Evolutionary conservation across 2,888 invertebrate species (phyloP).

Genomic region (Aromia moschata): DNA sequence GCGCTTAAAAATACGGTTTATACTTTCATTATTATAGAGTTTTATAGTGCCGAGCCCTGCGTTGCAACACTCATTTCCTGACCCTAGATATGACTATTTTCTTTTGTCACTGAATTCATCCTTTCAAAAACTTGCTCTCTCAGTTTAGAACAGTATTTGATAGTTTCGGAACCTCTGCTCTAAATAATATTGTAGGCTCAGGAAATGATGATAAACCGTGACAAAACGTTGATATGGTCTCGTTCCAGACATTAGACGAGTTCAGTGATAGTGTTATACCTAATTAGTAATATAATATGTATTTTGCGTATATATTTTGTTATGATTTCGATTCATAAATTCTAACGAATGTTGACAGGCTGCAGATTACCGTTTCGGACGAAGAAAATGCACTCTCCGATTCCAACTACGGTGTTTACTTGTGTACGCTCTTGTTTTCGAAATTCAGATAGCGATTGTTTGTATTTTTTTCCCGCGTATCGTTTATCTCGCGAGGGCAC

Average conservation of each 20-base stretch:
- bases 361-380: neutral
- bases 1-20: too few species aligned
- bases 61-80: too few species aligned
- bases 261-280: slow-evolving; percentile 39
- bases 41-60: too few species aligned
- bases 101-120: too few species aligned
- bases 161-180: slow-evolving; percentile 46
- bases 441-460: neutral
- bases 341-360: slow-evolving; percentile 11
- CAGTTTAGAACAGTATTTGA: too few species aligned
- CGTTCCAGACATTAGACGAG: slow-evolving; percentile 49
- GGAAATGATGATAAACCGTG: slow-evolving; percentile 55
- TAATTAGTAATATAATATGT: slow-evolving; percentile 48
- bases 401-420: slow-evolving; percentile 12
- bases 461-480: neutral
- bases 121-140: too few species aligned
- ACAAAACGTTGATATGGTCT: slow-evolving; percentile 48
- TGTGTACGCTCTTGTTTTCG: neutral
- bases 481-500: neutral
- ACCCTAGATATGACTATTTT: too few species aligned
- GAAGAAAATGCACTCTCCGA: neutral
- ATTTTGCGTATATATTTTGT: slow-evolving; percentile 23
- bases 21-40: too few species aligned
- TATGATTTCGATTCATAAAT: slow-evolving; percentile 28
- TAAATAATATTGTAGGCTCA: slow-evolving; percentile 49